Conservation (phyloP, 2,888 invertebrate genomes). For the Chloroclysta siterata region DNA sequence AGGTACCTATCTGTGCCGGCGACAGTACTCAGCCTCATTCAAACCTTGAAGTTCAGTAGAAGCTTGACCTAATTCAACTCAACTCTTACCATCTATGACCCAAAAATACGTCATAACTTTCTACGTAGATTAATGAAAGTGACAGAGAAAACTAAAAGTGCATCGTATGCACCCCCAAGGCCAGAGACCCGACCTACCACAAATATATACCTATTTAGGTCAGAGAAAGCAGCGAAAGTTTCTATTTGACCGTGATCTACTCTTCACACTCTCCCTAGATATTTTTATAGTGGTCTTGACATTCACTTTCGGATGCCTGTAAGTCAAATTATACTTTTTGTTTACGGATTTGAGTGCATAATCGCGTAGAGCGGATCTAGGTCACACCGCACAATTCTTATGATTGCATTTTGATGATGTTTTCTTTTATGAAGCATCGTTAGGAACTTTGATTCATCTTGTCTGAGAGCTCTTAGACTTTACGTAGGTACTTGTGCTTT, state of each 20-base stretch:
- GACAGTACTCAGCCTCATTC: neutral
- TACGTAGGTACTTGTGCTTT: too few species aligned
- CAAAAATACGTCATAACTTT: slow-evolving; percentile 67
- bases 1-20: too few species aligned
- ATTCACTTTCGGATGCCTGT: slow-evolving; percentile 56
- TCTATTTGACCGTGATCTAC: slow-evolving; percentile 74
- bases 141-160: slow-evolving; percentile 77
- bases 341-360: slow-evolving; percentile 34
- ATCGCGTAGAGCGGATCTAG: slow-evolving; percentile 46
- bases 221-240: slow-evolving; percentile 80
- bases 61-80: slow-evolving; percentile 45
- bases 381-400: slow-evolving; percentile 49
- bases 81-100: slow-evolving; percentile 58
- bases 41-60: neutral
- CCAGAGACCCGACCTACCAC: slow-evolving; percentile 71
- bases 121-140: slow-evolving; percentile 73
- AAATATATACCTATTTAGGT: slow-evolving; percentile 64
- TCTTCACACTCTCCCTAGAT: slow-evolving; percentile 70
- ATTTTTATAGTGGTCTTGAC: slow-evolving; percentile 66
- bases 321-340: slow-evolving; percentile 48
- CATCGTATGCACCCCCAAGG: slow-evolving; percentile 65
- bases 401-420: slow-evolving; percentile 59
- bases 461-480: too few species aligned
- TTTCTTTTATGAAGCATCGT: slow-evolving; percentile 45
- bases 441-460: neutral